Conservation (phyloP, 2,113 vertebrate species). For the Oophaga pumilio region DNA sequence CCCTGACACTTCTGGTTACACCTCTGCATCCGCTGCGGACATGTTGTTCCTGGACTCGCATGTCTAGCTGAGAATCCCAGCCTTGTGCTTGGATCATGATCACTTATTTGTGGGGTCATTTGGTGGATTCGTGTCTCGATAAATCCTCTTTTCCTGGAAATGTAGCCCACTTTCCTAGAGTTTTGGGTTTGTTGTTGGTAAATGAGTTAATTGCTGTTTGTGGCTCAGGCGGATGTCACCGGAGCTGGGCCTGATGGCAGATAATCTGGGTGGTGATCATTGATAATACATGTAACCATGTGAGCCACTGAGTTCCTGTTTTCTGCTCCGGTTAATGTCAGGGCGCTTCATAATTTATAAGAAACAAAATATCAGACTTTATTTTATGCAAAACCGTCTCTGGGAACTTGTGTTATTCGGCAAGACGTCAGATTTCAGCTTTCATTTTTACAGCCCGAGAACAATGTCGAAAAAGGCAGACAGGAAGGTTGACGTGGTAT, state of each 20-base stretch:
- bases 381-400: constrained; percentile 28
- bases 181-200: no score
- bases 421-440: constrained; percentile 26
- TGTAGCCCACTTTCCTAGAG: no score
- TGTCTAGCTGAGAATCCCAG: no score
- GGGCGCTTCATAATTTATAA: constrained; percentile 37
- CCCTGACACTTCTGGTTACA: no score
- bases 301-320: constrained; percentile 13
- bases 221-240: not conserved
- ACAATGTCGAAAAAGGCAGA: constrained; percentile 7
- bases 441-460: constrained; percentile 4
- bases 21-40: no score
- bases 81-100: no score
- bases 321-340: constrained; percentile 26
- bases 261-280: not conserved
- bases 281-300: constrained; percentile 2
- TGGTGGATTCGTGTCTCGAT: no score
- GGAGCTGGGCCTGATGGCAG: not conserved
- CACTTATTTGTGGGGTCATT: no score
- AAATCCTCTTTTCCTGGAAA: not conserved
- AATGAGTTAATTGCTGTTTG: not conserved
- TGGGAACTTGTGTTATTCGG: constrained; percentile 31
- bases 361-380: constrained; percentile 15
- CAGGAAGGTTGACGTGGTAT: not conserved
- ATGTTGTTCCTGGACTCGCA: no score